phyloP scores from a whole-genome alignment of 1,140 invertebrate genomes.

The Megalopta genalis region DNA sequence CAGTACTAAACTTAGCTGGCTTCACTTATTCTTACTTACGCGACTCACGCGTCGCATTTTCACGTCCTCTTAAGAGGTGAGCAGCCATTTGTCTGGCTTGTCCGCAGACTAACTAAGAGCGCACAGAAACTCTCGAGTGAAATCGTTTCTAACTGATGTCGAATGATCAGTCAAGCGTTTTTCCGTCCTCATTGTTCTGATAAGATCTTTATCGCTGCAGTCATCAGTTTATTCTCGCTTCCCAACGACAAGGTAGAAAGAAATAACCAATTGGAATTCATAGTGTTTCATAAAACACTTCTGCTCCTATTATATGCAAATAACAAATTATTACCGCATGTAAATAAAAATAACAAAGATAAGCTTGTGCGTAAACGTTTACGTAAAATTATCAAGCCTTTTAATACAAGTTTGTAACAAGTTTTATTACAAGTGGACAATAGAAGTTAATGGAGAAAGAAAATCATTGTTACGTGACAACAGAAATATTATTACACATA shows the following conservation, averaged over 20 bases:
- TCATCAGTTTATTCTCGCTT: background rate
- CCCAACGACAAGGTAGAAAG: background rate
- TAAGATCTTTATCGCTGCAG: slow-evolving; percentile 11
- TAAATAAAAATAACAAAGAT: too few relatives aligned
- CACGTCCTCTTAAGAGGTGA: slow-evolving; percentile 46
- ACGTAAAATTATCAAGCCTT: too few relatives aligned
- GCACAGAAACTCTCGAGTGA: slow-evolving; percentile 31
- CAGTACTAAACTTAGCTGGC: slow-evolving; percentile 63
- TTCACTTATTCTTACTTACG: slow-evolving; percentile 70
- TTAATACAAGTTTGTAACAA: too few relatives aligned
- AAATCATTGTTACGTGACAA: too few relatives aligned
- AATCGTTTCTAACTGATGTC: slow-evolving; percentile 57
- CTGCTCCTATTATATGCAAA: too few relatives aligned
- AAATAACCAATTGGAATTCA: too few relatives aligned
- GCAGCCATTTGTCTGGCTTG: slow-evolving; percentile 70
- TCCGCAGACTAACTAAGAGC: slow-evolving; percentile 56
- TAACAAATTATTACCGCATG: too few relatives aligned
- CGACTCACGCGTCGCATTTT: slow-evolving; percentile 65
- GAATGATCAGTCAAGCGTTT: slow-evolving; percentile 53
- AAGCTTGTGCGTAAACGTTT: too few relatives aligned
- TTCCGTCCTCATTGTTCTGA: slow-evolving; percentile 46
- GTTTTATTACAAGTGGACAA: too few relatives aligned
- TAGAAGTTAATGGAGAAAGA: too few relatives aligned
- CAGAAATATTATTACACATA: too few relatives aligned
- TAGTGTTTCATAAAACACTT: too few relatives aligned